These are phyloP conservation scores for Suncus etruscus DNA, from an alignment of 2,113 vertebrate genomes.

Conservation along the genomic window DNA sequence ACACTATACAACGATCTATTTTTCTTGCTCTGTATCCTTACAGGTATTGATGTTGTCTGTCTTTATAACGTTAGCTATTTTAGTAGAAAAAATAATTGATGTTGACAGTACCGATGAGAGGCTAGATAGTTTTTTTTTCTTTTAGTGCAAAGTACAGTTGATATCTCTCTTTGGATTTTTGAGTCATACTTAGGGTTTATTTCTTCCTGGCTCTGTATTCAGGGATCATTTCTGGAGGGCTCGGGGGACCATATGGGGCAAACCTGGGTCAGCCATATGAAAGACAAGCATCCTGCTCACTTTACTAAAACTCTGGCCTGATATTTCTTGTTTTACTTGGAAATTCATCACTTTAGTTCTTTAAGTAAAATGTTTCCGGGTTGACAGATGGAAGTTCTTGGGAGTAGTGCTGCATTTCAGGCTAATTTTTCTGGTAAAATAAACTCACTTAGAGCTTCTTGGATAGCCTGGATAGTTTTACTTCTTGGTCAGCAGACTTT, in stretches of 20 bases:
- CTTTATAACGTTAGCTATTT: not conserved
- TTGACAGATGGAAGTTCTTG: conserved; percentile 65
- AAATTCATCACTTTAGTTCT: conserved; percentile 16
- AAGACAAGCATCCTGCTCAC: too few relatives aligned
- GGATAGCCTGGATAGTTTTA: conserved; percentile 37
- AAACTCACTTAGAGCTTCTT: conserved; percentile 55
- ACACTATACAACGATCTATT: too few relatives aligned
- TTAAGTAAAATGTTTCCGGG: conserved; percentile 47
- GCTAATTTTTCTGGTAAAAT: not conserved
- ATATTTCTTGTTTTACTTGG: not conserved
- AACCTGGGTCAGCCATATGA: too few relatives aligned
- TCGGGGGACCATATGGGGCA: too few relatives aligned
- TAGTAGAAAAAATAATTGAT: not conserved
- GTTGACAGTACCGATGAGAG: not conserved
- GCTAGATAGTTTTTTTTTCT: not conserved
- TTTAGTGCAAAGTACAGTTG: not conserved
- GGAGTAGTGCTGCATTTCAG: conserved; percentile 22
- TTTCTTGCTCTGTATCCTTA: not conserved
- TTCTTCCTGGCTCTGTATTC: too few relatives aligned
- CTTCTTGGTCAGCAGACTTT: conserved; percentile 55
- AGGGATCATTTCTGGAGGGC: too few relatives aligned
- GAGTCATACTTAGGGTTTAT: too few relatives aligned
- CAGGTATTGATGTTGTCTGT: not conserved
- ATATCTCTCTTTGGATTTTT: too few relatives aligned
- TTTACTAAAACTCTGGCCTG: too few relatives aligned